phyloP scores from a whole-genome alignment of 2,113 vertebrate species.

The Porphyrio hochstetteri region DNA sequence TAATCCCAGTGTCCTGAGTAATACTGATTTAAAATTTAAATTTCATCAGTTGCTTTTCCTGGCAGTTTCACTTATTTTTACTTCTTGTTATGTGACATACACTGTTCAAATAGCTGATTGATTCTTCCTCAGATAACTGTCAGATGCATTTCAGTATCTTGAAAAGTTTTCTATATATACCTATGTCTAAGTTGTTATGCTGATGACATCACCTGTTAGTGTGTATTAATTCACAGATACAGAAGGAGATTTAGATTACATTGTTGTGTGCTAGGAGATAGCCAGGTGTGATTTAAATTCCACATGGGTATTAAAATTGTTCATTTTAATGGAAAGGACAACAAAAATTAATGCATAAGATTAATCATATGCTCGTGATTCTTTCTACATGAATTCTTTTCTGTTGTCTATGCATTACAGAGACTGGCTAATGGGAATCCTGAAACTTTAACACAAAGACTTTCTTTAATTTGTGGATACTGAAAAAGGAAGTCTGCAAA shows the following conservation, averaged over 20 bases:
- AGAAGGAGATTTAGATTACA: neutral
- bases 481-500: neutral
- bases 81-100: neutral
- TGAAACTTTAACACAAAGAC: neutral
- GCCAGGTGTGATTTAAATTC: neutral
- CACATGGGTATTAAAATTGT: neutral
- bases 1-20: neutral
- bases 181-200: neutral
- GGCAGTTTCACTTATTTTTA: conserved; percentile 12
- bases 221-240: neutral
- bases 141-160: neutral
- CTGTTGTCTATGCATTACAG: neutral
- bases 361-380: neutral
- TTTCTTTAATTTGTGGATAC: neutral
- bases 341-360: neutral
- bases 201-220: neutral
- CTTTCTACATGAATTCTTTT: neutral
- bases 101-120: neutral
- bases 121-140: neutral
- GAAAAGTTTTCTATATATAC: neutral
- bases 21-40: conserved; percentile 32
- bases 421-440: neutral
- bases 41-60: conserved; percentile 29
- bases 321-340: neutral
- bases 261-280: neutral